These are phyloP conservation scores for Tricholauxania praeusta DNA, from an alignment of 2,888 invertebrate species.

Conservation along the genomic window DNA sequence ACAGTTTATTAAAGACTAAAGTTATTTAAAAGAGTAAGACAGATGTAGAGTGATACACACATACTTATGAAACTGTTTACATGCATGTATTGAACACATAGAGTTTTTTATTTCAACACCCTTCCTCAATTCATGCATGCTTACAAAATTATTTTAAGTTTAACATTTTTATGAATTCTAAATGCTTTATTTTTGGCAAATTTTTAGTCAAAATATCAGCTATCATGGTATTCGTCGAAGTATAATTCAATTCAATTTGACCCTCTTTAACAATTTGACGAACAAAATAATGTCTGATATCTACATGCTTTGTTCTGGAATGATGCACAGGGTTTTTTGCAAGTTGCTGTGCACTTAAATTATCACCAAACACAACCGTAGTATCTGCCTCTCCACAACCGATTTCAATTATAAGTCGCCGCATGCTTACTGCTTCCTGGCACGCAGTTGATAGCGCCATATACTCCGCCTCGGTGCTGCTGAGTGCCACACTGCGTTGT, in stretches of 20 bases:
- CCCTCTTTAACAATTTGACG: conserved; percentile 31
- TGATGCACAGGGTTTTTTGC: conserved; percentile 43
- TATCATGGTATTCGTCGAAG: conserved; percentile 36
- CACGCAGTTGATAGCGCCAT: too few species aligned
- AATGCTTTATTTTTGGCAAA: conserved; percentile 31
- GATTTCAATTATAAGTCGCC: neutral
- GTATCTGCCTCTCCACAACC: neutral
- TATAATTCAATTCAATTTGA: conserved; percentile 38
- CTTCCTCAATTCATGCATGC: conserved; percentile 36
- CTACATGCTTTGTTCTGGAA: conserved; percentile 38
- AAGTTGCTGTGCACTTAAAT: conserved; percentile 33
- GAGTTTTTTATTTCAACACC: conserved; percentile 27
- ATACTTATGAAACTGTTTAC: neutral
- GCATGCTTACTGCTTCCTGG: neutral
- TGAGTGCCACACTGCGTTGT: too few species aligned
- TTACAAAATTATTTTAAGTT: conserved; percentile 19
- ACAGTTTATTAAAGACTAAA: too few species aligned
- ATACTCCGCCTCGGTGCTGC: too few species aligned
- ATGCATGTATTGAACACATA: too few species aligned
- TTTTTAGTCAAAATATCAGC: conserved; percentile 42
- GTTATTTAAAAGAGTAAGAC: too few species aligned
- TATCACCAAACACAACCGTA: conserved; percentile 28
- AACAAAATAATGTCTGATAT: conserved; percentile 35
- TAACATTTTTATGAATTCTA: conserved; percentile 32
- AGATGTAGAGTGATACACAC: neutral